Base-by-base conservation (phyloP, 1,140 invertebrate species). In the Drosophila sechellia region DNA sequence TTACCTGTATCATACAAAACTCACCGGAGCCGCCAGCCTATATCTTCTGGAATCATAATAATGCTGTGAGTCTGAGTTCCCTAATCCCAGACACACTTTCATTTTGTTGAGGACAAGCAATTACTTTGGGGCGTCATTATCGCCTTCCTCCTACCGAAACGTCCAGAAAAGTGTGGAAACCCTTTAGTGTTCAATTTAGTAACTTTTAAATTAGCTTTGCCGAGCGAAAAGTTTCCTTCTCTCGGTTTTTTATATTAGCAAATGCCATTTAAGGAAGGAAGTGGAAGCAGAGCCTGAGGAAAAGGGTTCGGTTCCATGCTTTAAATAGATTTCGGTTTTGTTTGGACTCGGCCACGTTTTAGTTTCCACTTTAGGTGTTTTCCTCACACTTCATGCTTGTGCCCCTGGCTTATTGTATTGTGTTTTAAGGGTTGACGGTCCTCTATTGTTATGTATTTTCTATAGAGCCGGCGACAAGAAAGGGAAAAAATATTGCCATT, bases 1-100 rank as follows among this genome's bases (percentile, higher is more conserved):
- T 98, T 70, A 98, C 97, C 45, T 98, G 97, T 93, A 95, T 98
- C 59, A 96, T 98, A 65, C 93, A 96, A 52, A 96, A 97, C 90
- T 97, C 96, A 85, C 97, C 97, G 13, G 97, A 98, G 90, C 96
- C 97, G 56, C 97, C 97, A 39, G 96, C 96, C 45, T 98, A 97
- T 92, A 98, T 98, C 91, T 98, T 97, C 93, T 98, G 96, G 96
- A 97, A 97, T 93, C 96, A 97, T 93, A 97, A 97, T 93, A 95
- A 97, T 92, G 96, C 95, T 87, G 96, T 97, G 93, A 96, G 92
- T 93, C 39, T 31, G 40, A 64, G 46, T 42, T 43, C 45, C 39
- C 11, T 10, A 15, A 69, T 34, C 20, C 13, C 31, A 46, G 3
- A n/a, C 25, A n/a, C 8, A 10, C 40, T 37, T 40, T 37, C 27